Conservation (phyloP, 2,888 invertebrate genomes). For the Venusia cambrica region DNA sequence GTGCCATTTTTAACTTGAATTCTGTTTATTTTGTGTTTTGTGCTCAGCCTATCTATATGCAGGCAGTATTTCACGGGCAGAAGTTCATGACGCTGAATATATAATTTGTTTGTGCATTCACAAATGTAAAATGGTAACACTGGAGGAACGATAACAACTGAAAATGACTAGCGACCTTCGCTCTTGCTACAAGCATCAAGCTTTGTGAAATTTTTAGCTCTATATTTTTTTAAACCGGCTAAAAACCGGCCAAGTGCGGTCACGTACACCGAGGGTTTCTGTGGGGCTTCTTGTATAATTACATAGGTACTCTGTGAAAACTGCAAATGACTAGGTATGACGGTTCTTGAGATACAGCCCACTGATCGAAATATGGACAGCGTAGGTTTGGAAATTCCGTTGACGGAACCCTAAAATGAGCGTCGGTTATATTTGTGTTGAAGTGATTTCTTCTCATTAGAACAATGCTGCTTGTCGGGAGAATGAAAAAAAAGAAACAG, state of each 20-base stretch:
- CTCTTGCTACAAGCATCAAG: conserved; percentile 19
- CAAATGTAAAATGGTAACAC: conserved; percentile 22
- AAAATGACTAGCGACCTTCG: conserved; percentile 16
- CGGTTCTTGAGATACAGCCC: too few species aligned
- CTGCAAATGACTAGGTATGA: too few species aligned
- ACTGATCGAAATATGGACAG: too few species aligned
- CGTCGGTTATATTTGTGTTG: conserved; percentile 10
- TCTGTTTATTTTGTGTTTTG: conserved; percentile 49
- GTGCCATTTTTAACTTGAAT: conserved; percentile 49
- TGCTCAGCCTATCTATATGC: conserved; percentile 29
- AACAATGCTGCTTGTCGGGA: conserved; percentile 13
- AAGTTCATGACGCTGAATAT: conserved; percentile 30
- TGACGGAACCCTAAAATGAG: too few species aligned
- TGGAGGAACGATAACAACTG: conserved; percentile 27
- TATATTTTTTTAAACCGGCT: too few species aligned
- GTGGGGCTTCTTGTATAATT: too few species aligned
- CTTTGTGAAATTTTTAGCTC: too few species aligned
- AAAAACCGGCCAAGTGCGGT: too few species aligned
- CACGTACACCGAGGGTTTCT: too few species aligned
- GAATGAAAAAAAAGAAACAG: conserved; percentile 10
- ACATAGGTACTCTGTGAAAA: too few species aligned
- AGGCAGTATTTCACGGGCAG: conserved; percentile 29
- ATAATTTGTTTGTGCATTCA: conserved; percentile 28
- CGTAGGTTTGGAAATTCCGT: too few species aligned
- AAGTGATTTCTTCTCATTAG: conserved; percentile 14